These are phyloP conservation scores for Odontomyia ornata DNA, from an alignment of 2,888 invertebrate species.

Conservation along the genomic window DNA sequence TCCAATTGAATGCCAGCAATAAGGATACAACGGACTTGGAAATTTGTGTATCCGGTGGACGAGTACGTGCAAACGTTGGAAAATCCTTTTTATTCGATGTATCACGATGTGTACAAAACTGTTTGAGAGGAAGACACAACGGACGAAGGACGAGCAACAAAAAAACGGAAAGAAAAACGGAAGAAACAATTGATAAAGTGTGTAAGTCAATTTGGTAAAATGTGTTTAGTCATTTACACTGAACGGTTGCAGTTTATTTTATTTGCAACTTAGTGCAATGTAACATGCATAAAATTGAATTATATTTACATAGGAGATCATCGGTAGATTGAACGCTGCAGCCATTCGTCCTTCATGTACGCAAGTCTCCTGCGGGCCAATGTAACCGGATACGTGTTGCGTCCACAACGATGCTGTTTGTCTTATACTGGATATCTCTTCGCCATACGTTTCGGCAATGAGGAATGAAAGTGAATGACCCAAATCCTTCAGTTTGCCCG, in stretches of 20 bases:
- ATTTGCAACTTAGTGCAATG: background rate
- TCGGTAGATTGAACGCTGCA: conserved; percentile 91
- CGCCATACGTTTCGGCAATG: conserved; percentile 90
- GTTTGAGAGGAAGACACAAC: no score
- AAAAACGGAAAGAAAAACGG: background rate
- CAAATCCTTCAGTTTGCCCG: conserved; percentile 66
- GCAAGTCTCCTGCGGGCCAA: conserved; percentile 85
- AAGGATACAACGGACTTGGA: conserved; percentile 91
- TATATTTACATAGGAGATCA: conserved; percentile 93
- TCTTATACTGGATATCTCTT: conserved; percentile 85
- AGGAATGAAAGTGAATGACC: conserved; percentile 81
- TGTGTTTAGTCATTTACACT: no score
- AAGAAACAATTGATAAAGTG: background rate
- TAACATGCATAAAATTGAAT: background rate
- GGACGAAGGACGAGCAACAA: no score
- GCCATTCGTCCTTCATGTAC: conserved; percentile 94
- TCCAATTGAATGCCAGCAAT: conserved; percentile 87
- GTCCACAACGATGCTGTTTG: conserved; percentile 87
- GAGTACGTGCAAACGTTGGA: conserved; percentile 90
- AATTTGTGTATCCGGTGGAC: conserved; percentile 93
- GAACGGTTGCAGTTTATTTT: background rate
- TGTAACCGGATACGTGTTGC: conserved; percentile 84
- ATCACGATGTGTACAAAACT: conserved; percentile 91
- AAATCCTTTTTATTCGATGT: conserved; percentile 88
- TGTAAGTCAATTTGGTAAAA: no score